Evolutionary conservation across 2,797 vertebrate genomes (phyloP), one percentile per base, ranked within the genome.

Genomic region (Falco berigora): DNA sequence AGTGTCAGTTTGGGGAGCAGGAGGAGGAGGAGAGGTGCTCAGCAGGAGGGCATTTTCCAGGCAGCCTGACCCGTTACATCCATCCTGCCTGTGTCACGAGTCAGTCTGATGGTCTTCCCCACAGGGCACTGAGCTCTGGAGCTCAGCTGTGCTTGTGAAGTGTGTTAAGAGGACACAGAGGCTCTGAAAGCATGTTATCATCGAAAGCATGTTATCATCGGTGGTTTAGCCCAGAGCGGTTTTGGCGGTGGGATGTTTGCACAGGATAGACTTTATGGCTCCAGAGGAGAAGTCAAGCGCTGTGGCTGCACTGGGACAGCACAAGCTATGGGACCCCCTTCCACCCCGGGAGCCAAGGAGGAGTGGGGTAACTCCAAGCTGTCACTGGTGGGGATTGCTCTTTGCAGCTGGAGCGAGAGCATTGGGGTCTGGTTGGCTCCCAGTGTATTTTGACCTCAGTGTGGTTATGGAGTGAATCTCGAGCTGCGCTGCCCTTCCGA

Each of bases 301-400:
- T 1, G 2, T 1, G 6, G 11, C 49, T 38, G 38, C 2, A 4
- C 34, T 8, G 18, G 34, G 30, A 68, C 0, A 0, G 25, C 1
- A 3, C 5, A 5, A 76, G 30, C 53, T 75, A 53, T 58, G 71
- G 38, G 78, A 81, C 30, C 32, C 59, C 8, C 14, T 75, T 47
- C 50, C 32, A 30, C 4, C 30, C 61, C 28, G 3, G 11, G 47
- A 78, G 14, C 47, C 0, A 0, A 58, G 59, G 50, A 75, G 55
- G 25, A 84, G 53, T 0, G 0, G 58, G 72, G 14, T 67, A 34
- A 42, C 67, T 68, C 5, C 0, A 6, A 46, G 49, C 63, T 68
- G 23, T 76, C 72, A 5, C 16, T 74, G 72, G 10, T 3, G 4
- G 72, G 49, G 42, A 27, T 79, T 67, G 49, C 42, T 86, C 28